Evolutionary conservation across 2,113 vertebrate species (phyloP), one percentile per base, ranked within the genome.

Genomic region (Halichoeres trimaculatus): DNA sequence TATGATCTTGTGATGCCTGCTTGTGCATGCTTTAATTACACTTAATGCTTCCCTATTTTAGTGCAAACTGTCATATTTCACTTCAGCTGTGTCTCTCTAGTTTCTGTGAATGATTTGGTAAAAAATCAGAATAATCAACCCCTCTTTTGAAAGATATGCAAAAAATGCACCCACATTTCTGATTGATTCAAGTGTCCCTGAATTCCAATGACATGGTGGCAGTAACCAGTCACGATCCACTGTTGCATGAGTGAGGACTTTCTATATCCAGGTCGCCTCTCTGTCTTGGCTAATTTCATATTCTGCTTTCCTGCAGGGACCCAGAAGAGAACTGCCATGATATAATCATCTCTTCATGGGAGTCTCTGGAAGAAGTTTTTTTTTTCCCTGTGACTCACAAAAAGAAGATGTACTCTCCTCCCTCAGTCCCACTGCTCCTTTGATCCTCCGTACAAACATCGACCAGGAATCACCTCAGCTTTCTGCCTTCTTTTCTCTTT

Each of bases 301-400:
- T 74, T 87, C 61, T 84, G 14, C 87, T 58, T 86, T 19, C 83
- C 57, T 45, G 73, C 91, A 94, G 93, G 89, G 84, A 22, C 89
- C 90, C 80, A 94, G 93, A 88, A 92, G 91, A 88, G 88, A 92
- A 87, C 88, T 91, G 70, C 90, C 91, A 56, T 92, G 92, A 94
- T 86, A 71, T 81, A 86, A 89, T 73, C 90, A 71, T 78, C 85
- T 76, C 85, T 68, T 80, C 81, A 70, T 36, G 47, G 69, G 52
- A 85, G 70, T 85, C 70, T 73, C 59, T 85, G 67, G 45, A 59
- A 69, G 76, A 68, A 75, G 68, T 34, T 38, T 63, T 68, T 68
- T 64, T 38, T 63, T 68, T 68, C 64, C 76, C 74, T 38, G 58
- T 78, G 83, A 89, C 86, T 78, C 83, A 74, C 72, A 81, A 45